These are phyloP conservation scores for Candidula unifasciata DNA, from an alignment of 2,888 invertebrate species.

Conservation along the genomic window DNA sequence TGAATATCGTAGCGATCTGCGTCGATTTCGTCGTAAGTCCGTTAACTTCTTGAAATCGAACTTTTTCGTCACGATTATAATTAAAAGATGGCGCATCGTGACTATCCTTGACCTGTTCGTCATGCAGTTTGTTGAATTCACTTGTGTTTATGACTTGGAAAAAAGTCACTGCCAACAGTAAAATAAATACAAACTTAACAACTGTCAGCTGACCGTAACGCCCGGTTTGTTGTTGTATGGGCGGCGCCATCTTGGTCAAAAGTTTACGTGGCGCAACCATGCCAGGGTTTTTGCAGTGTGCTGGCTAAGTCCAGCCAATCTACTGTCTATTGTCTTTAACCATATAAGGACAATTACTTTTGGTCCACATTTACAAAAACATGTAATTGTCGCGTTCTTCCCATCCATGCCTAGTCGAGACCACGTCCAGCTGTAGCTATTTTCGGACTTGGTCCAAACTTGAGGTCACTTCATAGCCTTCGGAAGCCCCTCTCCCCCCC, in stretches of 20 bases:
- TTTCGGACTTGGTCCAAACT: too few species aligned
- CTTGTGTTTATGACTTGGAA: constrained; percentile 36
- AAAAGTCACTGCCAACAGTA: background rate
- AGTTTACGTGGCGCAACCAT: constrained; percentile 11
- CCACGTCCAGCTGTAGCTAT: too few species aligned
- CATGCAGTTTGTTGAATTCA: constrained; percentile 38
- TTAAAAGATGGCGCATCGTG: constrained; percentile 84
- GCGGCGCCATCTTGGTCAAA: constrained; percentile 30
- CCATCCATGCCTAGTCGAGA: too few species aligned
- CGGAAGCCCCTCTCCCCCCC: too few species aligned
- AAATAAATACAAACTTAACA: background rate
- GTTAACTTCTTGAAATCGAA: constrained; percentile 44
- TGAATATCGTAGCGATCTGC: constrained; percentile 35
- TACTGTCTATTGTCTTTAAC: background rate
- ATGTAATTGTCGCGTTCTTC: too few species aligned
- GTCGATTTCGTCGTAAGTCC: too few species aligned
- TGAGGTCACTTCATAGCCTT: too few species aligned
- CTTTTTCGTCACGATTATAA: constrained; percentile 87
- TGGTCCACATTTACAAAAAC: too few species aligned
- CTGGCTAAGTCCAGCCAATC: background rate
- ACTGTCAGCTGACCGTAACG: too few species aligned
- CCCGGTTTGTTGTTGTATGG: background rate
- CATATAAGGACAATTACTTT: too few species aligned
- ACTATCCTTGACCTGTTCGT: constrained; percentile 73
- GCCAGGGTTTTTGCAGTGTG: background rate